Evolutionary conservation across 2,888 invertebrate genomes (phyloP), one percentile per base, ranked within the genome.

Genomic region (Gibbula magus): DNA sequence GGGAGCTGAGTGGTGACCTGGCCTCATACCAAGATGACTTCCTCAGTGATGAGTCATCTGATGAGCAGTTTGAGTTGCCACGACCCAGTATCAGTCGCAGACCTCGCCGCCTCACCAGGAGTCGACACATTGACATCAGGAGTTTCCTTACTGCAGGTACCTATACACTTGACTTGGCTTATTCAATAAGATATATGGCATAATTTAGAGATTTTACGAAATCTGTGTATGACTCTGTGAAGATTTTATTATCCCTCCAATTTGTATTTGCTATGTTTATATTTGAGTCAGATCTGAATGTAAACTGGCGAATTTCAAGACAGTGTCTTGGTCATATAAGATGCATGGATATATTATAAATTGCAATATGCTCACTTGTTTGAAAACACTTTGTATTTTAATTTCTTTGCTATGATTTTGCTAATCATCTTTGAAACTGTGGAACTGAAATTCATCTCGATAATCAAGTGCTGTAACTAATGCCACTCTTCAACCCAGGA

Each of bases 41-140:
- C 10, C 82, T 85, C 20, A 85, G 83, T 75, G 88, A 88, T 29
- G 87, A 88, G 61, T 86, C 87, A 39, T 83, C 87, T 22, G 89
- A 89, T 79, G 88, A 87, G 77, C 74, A 83, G 52, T 85, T 85
- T 51, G 89, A 90, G 25, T 89, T 90, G 56, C 81, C 83, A 35
- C 83, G 86, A 54, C 86, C 88, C n/a, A 82, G 86, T 20, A 85
- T 88, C 81, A 84, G 86, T 5, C 85, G 89, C 2, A 78, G 88
- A 32, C 90, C 88, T 61, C 84, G 89, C 18, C 86, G 88, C 52
- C 82, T 89, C 25, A 84, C 88, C 53, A 83, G 90, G 13, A 88
- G 88, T 67, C 82, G 89, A 61, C 89, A 89, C 79, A 83, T 90
- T 16, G 91, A 92, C 81, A 91, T 92, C 18, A 85, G 92, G 22